Conservation (phyloP, 2,888 invertebrate species). For the Octonoba sinensis region DNA sequence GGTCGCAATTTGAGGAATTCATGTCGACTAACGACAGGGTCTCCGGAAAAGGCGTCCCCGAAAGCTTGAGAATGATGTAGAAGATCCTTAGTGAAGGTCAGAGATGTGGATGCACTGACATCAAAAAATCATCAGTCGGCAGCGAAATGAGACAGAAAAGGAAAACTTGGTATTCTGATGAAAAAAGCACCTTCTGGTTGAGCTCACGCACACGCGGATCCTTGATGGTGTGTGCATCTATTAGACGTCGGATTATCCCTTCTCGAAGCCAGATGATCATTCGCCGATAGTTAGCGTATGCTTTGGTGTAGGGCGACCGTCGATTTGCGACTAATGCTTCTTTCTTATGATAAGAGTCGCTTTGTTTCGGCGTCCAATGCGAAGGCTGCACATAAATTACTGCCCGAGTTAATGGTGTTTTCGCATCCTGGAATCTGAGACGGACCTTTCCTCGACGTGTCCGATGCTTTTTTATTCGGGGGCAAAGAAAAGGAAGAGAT, state of each 20-base stretch:
- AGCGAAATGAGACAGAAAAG: background rate
- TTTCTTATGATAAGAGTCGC: constrained; percentile 21
- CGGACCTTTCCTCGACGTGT: constrained; percentile 16
- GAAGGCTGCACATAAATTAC: constrained; percentile 44
- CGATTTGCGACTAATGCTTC: constrained; percentile 53
- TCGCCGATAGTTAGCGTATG: constrained; percentile 16
- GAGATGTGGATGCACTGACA: background rate
- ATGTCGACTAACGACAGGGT: too few relatives aligned
- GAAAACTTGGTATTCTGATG: background rate
- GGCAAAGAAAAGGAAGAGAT: background rate
- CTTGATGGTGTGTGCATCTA: constrained; percentile 10
- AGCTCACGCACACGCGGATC: constrained; percentile 2
- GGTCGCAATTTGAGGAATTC: too few relatives aligned
- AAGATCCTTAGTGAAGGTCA: too few relatives aligned
- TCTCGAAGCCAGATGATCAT: constrained; percentile 33
- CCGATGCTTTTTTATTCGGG: constrained; percentile 11
- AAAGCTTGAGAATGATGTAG: too few relatives aligned
- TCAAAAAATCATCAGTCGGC: constrained; percentile 32
- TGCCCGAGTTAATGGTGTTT: constrained; percentile 23
- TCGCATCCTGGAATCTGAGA: constrained; percentile 16
- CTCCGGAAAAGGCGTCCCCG: too few relatives aligned
- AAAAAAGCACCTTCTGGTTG: constrained; percentile 26
- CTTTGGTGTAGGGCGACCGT: constrained; percentile 18
- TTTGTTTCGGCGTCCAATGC: constrained; percentile 37
- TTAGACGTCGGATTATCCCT: constrained; percentile 30